Evolutionary conservation across 2,888 invertebrate species (phyloP), one percentile per base, ranked within the genome.

Genomic region (Formica aserva): DNA sequence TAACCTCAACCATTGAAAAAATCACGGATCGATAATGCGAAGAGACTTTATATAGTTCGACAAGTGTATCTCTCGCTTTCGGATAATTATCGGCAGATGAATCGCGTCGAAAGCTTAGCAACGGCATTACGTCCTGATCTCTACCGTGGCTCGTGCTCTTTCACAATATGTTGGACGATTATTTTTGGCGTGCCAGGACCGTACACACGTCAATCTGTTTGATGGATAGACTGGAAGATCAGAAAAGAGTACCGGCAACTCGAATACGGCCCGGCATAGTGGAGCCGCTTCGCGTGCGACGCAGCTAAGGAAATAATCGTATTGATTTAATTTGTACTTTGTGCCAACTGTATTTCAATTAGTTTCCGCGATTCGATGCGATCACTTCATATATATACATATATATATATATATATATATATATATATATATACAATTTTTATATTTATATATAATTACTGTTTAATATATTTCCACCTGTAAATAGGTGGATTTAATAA

Each of bases 161-260:
- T 69, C 80, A 83, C 83, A 63, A 83, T 83, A 82, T 71, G 83
- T 63, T 81, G 48, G 29, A 38, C 26, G 69, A 63, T 63, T 84
- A 84, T 84, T 84, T 84, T 83, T 75, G 76, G 84, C 76, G 29
- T 76, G 69, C 41, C 69, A 67, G 52, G 71, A 62, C 72, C 71
- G 85, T 84, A 84, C 75, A 65, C 76, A 63, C 72, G 86, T 86
- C 86, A 86, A 82, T 85, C 85, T 63, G 22, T 69, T 85, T 86
- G 86, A 86, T 69, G 76, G 86, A 86, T 85, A 82, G 78, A 35
- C 80, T 82, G 77, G 82, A 85, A 84, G 72, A 71, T 38, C 32
- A 80, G 84, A 77, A 77, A 74, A 72, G 52, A 80, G 62, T n/a
- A 60, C 29, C 57, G 35, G 22, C 45, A 72, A 45, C 57, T 32